These are phyloP conservation scores for Leucozona laternaria DNA, from an alignment of 2,888 invertebrate genomes.

Conservation along the genomic window DNA sequence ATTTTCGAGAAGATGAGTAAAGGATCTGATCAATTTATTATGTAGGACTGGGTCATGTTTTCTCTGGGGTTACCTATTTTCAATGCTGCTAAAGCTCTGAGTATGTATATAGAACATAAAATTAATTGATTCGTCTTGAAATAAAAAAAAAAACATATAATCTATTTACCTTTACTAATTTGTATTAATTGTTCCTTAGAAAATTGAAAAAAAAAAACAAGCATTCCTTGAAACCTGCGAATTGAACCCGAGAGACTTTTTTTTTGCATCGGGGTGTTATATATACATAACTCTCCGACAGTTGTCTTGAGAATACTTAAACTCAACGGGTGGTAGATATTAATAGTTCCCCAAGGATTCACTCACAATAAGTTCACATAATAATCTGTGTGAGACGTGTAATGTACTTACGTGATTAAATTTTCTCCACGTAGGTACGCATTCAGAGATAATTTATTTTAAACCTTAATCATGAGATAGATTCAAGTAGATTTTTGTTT, in stretches of 20 bases:
- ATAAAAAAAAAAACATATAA: background rate
- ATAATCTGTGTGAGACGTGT: background rate
- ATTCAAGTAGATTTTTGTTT: background rate
- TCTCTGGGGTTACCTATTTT: background rate
- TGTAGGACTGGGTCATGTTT: slow-evolving; percentile 32
- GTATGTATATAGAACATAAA: background rate
- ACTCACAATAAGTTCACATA: background rate
- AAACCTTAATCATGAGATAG: background rate
- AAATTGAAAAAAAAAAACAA: background rate
- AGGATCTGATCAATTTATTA: slow-evolving; percentile 44
- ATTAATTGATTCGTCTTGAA: background rate
- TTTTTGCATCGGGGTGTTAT: background rate
- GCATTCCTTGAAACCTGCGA: background rate
- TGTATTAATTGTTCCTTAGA: background rate
- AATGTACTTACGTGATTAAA: slow-evolving; percentile 5
- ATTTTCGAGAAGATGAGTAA: slow-evolving; percentile 2
- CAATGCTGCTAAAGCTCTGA: background rate
- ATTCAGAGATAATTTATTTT: background rate
- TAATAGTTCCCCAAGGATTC: background rate
- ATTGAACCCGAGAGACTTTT: background rate
- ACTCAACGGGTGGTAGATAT: background rate
- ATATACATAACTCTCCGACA: background rate
- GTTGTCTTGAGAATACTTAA: background rate
- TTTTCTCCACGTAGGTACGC: background rate
- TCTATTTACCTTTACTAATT: background rate